phyloP scores from a whole-genome alignment of 1,140 invertebrate species.

The Drosophila ananassae region DNA sequence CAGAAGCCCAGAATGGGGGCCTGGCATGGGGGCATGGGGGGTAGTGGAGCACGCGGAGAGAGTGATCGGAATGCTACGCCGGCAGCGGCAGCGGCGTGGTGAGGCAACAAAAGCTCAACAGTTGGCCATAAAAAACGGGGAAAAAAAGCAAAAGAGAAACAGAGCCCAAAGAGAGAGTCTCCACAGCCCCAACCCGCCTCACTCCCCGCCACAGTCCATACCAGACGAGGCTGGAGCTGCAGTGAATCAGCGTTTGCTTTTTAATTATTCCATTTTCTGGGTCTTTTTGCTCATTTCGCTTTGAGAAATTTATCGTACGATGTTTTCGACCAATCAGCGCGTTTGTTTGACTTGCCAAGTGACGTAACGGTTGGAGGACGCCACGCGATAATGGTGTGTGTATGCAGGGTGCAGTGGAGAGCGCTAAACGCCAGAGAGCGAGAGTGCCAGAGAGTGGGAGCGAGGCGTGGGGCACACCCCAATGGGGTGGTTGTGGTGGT shows the following conservation, averaged over 20 bases:
- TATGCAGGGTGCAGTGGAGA: constrained; percentile 18
- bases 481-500: neutral
- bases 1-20: constrained; percentile 18
- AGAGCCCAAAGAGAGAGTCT: neutral
- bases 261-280: constrained; percentile 73
- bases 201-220: constrained; percentile 6
- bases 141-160: neutral
- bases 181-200: constrained; percentile 25
- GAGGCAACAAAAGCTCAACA: constrained; percentile 55
- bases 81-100: constrained; percentile 13
- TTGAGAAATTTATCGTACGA: constrained; percentile 83
- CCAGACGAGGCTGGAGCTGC: constrained; percentile 38
- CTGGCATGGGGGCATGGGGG: neutral
- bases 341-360: constrained; percentile 77
- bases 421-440: neutral
- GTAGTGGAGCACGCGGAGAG: constrained; percentile 4
- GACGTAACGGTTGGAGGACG: constrained; percentile 77
- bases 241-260: constrained; percentile 60
- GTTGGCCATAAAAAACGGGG: constrained; percentile 37
- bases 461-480: constrained; percentile 8
- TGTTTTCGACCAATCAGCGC: constrained; percentile 82
- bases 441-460: neutral
- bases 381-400: constrained; percentile 59
- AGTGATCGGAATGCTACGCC: constrained; percentile 33
- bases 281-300: constrained; percentile 71